Evolutionary conservation across 2,113 vertebrate species (phyloP), one percentile per base, ranked within the genome.

Genomic region (Tyto alba): DNA sequence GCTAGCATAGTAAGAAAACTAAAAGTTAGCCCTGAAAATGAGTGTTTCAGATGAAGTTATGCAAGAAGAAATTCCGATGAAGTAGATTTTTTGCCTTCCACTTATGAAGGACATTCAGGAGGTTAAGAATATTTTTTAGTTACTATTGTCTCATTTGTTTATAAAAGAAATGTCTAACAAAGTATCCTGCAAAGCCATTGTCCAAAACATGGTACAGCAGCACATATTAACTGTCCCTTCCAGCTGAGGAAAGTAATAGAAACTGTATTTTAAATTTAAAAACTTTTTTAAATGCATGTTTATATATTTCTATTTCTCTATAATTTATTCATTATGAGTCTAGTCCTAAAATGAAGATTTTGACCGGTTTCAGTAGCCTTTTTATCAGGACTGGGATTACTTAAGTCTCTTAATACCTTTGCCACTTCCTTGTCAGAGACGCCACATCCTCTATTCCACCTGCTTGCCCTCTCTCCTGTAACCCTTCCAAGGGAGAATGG

Each of bases 221-320:
- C 20, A 26, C 34, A 55, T 66, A 57, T 19, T 53, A 66, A 30
- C 41, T 87, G 38, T 36, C 41, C 9, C 38, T 94, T 81, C 48
- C 89, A 90, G 38, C 7, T 60, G 52, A 62, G 72, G 36, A 85
- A 94, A 67, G 43, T 60, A 71, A 47, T 17, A 60, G 45, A 53
- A 77, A 85, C 40, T 73, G 16, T n/a, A 50, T 77, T 68, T 94
- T 93, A 78, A 93, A 95, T 94, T 91, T 62, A 82, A 88, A 88
- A 16, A 17, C 67, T 81, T 92, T 13, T 41, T 11, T 56, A 77
- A 92, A 38, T 10, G 34, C 53, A 45, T n/a, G 16, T 27, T 85
- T 80, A 16, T 60, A 66, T 83, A 68, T 94, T 93, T 95, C 13
- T 83, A 40, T 69, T 0, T 36, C 3, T 43, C 21, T 71, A 14